Base-by-base conservation (phyloP, 2,113 vertebrate species). In the Collichthys lucidus region DNA sequence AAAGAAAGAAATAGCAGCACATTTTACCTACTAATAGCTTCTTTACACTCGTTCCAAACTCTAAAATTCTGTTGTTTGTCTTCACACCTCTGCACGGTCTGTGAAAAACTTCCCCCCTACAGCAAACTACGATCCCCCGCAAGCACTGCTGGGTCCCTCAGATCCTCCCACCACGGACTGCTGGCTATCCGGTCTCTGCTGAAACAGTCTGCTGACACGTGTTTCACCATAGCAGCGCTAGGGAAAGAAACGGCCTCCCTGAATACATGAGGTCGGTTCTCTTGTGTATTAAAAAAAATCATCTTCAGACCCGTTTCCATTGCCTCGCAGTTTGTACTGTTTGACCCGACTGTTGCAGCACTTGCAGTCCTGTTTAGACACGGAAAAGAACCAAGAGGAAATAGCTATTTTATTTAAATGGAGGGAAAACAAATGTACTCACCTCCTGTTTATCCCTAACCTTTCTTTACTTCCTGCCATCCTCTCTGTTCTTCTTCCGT, bases 111-210 rank as follows among this genome's bases (percentile, higher is more conserved):
- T 74, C 78, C 78, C 80, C 75, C 26, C 26, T 26, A 68, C 77
- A 81, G 79, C 64, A 66, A 75, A 74, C 60, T 47, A 26, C 67
- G 24, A 71, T 71, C 77, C 79, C 79, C 79, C 42, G 69, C 79
- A 87, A 87, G 81, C 86, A 63, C 55, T 14, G 68, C 65, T 31
- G 42, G 68, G 74, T 74, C 71, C 70, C 76, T 92, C 70, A 85
- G 78, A 91, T 90, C 86, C 79, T 87, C 91, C 89, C 86, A 90
- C 91, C 19, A 20, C 11, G 64, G 60, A 26, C 80, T 75, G n/a
- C 71, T 20, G 66, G 70, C 66, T 76, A 60, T 73, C 69, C 14
- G 16, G 67, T 60, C 80, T 75, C 55, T 26, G 31, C 72, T 66
- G 61, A 47, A 74, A 59, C 56, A n/a, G 59, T 49, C 55, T 59